A percentile compares a stretch with the other conserved stretches of the same genome.
phyloP scores from a whole-genome alignment of 2,888 invertebrate genomes.

The Allophyes oxyacanthae region DNA sequence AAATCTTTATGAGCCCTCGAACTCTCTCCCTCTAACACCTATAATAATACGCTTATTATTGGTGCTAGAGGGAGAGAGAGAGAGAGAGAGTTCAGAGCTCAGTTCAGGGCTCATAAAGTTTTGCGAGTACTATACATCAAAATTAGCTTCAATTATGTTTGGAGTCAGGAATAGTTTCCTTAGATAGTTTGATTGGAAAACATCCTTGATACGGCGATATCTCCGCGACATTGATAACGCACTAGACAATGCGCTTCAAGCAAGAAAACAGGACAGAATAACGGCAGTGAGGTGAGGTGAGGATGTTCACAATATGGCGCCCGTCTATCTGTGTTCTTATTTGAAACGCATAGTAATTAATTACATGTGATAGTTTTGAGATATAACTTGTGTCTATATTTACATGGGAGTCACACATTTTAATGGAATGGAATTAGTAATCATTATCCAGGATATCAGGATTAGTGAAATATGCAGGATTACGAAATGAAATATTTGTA shows the following conservation, averaged over 20 bases:
- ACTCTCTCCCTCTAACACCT: too few species aligned
- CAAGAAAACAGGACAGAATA: too few species aligned
- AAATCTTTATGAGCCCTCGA: too few species aligned
- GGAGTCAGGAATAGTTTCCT: constrained; percentile 10
- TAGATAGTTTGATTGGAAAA: constrained; percentile 58
- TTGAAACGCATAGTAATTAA: constrained; percentile 61
- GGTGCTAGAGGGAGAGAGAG: too few species aligned
- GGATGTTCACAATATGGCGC: too few species aligned
- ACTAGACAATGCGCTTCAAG: constrained; percentile 38
- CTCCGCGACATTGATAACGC: constrained; percentile 54
- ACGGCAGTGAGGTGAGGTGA: too few species aligned
- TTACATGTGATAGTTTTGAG: constrained; percentile 75
- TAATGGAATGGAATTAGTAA: constrained; percentile 4
- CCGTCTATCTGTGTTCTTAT: too few species aligned
- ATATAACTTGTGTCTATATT: constrained; percentile 66
- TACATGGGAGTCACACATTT: constrained; percentile 4
- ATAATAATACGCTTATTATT: too few species aligned
- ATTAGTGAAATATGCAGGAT: background rate
- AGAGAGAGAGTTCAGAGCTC: too few species aligned
- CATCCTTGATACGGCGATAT: constrained; percentile 62
- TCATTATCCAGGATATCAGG: background rate
- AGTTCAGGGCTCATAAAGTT: too few species aligned
- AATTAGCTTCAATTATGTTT: constrained; percentile 10
- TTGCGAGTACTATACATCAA: too few species aligned
- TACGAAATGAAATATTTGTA: too few species aligned